These are phyloP conservation scores for Atrichornis clamosus DNA, from an alignment of 2,113 vertebrate genomes.

Conservation along the genomic window DNA sequence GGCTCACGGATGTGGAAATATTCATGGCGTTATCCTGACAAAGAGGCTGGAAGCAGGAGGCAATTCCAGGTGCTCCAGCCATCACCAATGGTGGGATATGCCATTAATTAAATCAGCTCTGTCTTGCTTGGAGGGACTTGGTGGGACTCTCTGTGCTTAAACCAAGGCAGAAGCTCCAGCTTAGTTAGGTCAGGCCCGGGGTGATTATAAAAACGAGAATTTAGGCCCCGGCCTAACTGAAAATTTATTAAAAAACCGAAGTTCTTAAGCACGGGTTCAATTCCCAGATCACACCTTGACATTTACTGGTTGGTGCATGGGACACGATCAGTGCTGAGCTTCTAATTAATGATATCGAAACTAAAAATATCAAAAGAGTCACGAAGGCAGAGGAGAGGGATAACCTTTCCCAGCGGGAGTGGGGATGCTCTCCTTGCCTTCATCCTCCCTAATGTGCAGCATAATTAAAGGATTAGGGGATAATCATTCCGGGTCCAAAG, in stretches of 20 bases:
- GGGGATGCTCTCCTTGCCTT: neutral
- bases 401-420: neutral
- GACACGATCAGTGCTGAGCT: neutral
- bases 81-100: neutral
- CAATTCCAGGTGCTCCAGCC: neutral
- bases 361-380: neutral
- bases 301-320: neutral
- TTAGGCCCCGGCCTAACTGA: neutral
- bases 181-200: neutral
- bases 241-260: rapidly evolving
- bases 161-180: rapidly evolving
- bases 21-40: neutral
- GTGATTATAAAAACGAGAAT: neutral
- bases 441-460: neutral
- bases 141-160: neutral
- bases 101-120: neutral
- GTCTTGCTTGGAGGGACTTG: neutral
- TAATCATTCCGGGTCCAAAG: neutral
- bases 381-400: neutral
- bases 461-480: neutral
- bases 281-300: neutral
- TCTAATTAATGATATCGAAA: too few relatives aligned
- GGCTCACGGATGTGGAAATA: neutral
- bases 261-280: neutral
- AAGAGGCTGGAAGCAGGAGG: neutral